Base-by-base conservation (phyloP, 1,140 invertebrate species). In the Globodera ellingtonae region DNA sequence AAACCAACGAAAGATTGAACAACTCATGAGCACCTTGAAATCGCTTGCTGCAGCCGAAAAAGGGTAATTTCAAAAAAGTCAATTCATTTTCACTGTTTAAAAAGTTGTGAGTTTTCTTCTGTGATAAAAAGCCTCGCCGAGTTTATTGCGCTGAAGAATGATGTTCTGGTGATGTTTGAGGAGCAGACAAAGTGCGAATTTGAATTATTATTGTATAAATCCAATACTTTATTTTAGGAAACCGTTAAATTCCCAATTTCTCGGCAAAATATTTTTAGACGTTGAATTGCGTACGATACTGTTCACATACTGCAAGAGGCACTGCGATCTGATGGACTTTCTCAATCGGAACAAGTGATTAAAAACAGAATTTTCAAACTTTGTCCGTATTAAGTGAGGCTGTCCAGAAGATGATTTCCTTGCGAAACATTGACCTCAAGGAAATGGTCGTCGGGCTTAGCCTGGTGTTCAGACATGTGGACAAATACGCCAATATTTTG, bases 391-490 rank as follows among this genome's bases (percentile, higher is more conserved):
- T 82, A 83, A 80, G 89, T 87, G 65, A 66, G 9, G 10, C 72
- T 35, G 52, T 66, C 8, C 59, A 50, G 48, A 35, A 75, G 62
- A 90, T 94, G 83, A 95, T 97, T 94, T 95, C 96, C 90, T 92
- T 91, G 59, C 93, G 93, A 83, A 95, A 94, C 44, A 69, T 79
- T 56, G 59, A 95, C 65, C 92, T 97, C 72, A 91, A 98, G 85
- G 93, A 95, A 10, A 90, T 98, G 47, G 97, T 96, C 5, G 94
- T 95, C 15, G 94, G 94, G 1, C 91, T 99, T 10, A 97, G 95
- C 82, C 95, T 95, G 90, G 95, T 96, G 7, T 98, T 98, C 90
- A 92, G 95, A 72, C 92, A 96, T 79, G 90, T 98, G 50, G 95
- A 98, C 85, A 97, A 97, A 89, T 98, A 98, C 90, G 93, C 95